Conservation (phyloP, 1,140 invertebrate species). For the Temnothorax curvispinosus region DNA sequence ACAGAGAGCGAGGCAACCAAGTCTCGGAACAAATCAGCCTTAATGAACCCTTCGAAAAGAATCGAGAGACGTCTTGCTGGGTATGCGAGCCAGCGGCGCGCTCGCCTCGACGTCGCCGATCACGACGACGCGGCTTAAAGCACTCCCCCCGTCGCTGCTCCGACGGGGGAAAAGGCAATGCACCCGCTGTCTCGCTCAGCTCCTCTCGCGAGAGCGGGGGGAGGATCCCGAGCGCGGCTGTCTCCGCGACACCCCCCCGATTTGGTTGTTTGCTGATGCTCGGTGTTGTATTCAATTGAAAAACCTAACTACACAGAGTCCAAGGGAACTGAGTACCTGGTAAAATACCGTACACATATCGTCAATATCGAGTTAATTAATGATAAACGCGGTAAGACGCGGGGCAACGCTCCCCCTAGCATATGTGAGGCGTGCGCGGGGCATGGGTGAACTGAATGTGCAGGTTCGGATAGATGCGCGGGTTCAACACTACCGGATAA, state of each 20-base stretch:
- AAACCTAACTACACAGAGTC: conserved; percentile 82
- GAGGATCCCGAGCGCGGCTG: conserved; percentile 11
- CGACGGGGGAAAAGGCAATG: background rate
- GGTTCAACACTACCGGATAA: conserved; percentile 85
- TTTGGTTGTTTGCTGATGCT: conserved; percentile 24
- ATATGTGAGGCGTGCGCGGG: conserved; percentile 84
- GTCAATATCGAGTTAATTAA: conserved; percentile 74
- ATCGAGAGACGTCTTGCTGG: conserved; percentile 61
- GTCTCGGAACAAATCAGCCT: conserved; percentile 76
- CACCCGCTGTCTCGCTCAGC: conserved; percentile 55
- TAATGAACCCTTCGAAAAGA: conserved; percentile 69
- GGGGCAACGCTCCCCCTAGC: conserved; percentile 76
- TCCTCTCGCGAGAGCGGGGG: conserved; percentile 13
- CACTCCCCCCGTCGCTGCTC: background rate
- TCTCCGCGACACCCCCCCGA: conserved; percentile 41
- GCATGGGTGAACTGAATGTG: conserved; percentile 85
- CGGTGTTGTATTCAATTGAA: conserved; percentile 73
- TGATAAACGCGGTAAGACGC: conserved; percentile 68
- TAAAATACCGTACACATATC: conserved; percentile 70
- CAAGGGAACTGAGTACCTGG: conserved; percentile 76
- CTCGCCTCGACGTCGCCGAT: conserved; percentile 44
- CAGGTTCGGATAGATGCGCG: conserved; percentile 84
- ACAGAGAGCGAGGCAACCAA: conserved; percentile 70
- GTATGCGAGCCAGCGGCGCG: conserved; percentile 67
- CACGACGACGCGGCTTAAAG: background rate